A percentile compares a stretch with the other conserved stretches of the same genome.
Evolutionary conservation across 2,888 invertebrate genomes (phyloP).

Genomic region (Monopis laevigella): DNA sequence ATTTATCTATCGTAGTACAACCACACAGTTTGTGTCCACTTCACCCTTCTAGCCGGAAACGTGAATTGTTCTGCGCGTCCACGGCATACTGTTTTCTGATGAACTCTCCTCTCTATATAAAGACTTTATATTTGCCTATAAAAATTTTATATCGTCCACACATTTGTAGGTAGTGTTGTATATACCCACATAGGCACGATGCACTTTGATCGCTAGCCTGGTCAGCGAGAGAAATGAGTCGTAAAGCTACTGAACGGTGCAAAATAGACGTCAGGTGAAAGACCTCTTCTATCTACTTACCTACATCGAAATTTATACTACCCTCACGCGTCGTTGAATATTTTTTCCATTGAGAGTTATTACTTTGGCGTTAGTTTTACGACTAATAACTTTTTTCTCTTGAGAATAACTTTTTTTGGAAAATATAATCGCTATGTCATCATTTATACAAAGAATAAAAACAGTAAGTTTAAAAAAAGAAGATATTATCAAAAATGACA

Average conservation of each 20-base stretch:
- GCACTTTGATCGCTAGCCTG: slow-evolving; percentile 37
- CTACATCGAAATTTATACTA: slow-evolving; percentile 1
- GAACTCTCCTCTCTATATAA: slow-evolving; percentile 40
- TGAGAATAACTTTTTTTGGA: no score
- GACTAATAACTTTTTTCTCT: background rate
- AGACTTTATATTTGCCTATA: slow-evolving; percentile 45
- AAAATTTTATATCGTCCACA: slow-evolving; percentile 37
- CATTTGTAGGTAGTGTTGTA: background rate
- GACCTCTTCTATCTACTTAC: slow-evolving; percentile 5
- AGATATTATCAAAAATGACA: no score
- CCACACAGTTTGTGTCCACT: no score
- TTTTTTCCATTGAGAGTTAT: slow-evolving; percentile 7
- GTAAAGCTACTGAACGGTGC: slow-evolving; percentile 50
- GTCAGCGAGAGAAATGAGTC: slow-evolving; percentile 59
- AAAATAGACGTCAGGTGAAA: slow-evolving; percentile 39
- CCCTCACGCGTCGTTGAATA: slow-evolving; percentile 5
- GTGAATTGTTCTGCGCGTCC: slow-evolving; percentile 32
- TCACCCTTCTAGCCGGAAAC: slow-evolving; percentile 31
- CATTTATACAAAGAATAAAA: no score
- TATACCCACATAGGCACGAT: slow-evolving; percentile 1
- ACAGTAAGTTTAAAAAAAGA: no score
- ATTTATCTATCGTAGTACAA: no score
- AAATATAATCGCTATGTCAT: no score
- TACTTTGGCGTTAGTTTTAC: slow-evolving; percentile 4
- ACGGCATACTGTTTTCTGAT: slow-evolving; percentile 47